Evolutionary conservation across 2,797 vertebrate species (phyloP).

Genomic region (Epinephelus coioides): DNA sequence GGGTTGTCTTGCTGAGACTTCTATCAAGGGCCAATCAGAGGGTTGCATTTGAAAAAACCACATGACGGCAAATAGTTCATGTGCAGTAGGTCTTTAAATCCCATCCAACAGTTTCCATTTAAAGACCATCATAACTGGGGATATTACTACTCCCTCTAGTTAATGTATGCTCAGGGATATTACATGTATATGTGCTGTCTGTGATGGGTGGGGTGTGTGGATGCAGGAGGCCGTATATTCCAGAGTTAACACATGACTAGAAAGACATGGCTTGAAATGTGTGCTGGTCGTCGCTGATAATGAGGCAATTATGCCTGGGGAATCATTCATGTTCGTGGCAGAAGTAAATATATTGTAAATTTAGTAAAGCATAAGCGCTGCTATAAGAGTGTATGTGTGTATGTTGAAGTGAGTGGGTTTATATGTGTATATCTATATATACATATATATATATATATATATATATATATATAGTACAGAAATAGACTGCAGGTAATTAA

Average conservation of each 20-base stretch:
- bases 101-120: slow-evolving; percentile 24
- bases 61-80: slow-evolving; percentile 2
- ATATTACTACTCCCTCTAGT: slow-evolving; percentile 32
- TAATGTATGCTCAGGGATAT: slow-evolving; percentile 47
- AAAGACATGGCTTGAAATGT: slow-evolving; percentile 41
- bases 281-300: slow-evolving; percentile 69
- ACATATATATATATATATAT: slow-evolving; percentile 34
- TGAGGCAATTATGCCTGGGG: slow-evolving; percentile 60
- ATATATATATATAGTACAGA: slow-evolving; percentile 45
- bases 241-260: slow-evolving; percentile 52
- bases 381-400: slow-evolving; percentile 7
- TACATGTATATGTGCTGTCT: slow-evolving; percentile 10
- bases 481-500: slow-evolving; percentile 71
- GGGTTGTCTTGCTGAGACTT: background rate
- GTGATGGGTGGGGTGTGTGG: slow-evolving; percentile 3
- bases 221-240: slow-evolving; percentile 20
- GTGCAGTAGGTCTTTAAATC: slow-evolving; percentile 20
- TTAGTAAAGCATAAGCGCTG: slow-evolving; percentile 25
- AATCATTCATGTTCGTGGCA: slow-evolving; percentile 48
- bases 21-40: background rate
- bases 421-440: slow-evolving; percentile 51
- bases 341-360: slow-evolving; percentile 54
- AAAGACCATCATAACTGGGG: slow-evolving; percentile 14
- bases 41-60: slow-evolving; percentile 16
- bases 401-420: slow-evolving; percentile 41